Conservation (phyloP, 2,888 invertebrate genomes). For the Aporophyla lueneburgensis region DNA sequence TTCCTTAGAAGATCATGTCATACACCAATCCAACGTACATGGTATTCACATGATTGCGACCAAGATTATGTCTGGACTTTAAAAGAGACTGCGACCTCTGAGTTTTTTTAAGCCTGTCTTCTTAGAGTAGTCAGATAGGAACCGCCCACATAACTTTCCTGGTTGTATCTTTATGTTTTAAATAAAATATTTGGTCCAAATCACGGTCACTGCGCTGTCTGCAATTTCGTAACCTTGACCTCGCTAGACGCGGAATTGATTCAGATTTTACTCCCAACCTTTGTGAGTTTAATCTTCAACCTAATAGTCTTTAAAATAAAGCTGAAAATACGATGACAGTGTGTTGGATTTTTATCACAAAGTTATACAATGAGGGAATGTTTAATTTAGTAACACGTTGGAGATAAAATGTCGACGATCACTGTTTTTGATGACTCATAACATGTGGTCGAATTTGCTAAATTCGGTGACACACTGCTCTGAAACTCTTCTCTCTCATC, state of each 20-base stretch:
- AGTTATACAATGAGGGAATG: constrained; percentile 22
- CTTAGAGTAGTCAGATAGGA: too few relatives aligned
- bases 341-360: neutral
- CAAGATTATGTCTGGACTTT: too few relatives aligned
- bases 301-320: neutral
- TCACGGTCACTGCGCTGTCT: neutral
- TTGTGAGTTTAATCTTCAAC: constrained; percentile 2
- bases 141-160: too few relatives aligned
- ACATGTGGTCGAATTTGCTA: neutral
- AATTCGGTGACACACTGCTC: neutral
- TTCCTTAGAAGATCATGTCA: too few relatives aligned
- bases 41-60: too few relatives aligned
- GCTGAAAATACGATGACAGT: neutral
- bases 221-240: neutral
- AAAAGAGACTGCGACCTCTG: too few relatives aligned
- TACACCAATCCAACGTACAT: too few relatives aligned
- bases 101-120: too few relatives aligned
- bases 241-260: neutral
- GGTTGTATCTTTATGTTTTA: too few relatives aligned
- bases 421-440: constrained; percentile 22
- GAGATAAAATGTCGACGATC: constrained; percentile 6
- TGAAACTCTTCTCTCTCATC: neutral
- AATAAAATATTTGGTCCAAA: too few relatives aligned
- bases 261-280: neutral
- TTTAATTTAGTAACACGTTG: constrained; percentile 36